Evolutionary conservation across 2,113 vertebrate species (phyloP).

Genomic region (Xiphophorus maculatus): DNA sequence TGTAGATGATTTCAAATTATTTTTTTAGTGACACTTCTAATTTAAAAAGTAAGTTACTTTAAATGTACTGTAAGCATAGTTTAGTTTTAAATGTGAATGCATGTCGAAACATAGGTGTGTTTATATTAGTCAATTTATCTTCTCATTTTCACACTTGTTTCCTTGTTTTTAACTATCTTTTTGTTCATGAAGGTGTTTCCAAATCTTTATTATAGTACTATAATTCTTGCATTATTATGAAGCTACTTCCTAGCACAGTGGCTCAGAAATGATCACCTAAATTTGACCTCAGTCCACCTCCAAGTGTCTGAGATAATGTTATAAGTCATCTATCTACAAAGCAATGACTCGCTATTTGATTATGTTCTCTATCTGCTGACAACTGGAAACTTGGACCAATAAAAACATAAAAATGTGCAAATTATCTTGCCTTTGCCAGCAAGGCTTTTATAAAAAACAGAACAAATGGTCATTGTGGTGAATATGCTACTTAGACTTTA

Average conservation of each 20-base stretch:
- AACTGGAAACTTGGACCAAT: slow-evolving; percentile 50
- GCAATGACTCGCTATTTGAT: slow-evolving; percentile 22
- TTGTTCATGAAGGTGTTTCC: neutral
- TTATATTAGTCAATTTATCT: neutral
- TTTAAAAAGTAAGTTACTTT: neutral
- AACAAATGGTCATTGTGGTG: neutral
- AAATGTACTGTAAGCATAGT: neutral
- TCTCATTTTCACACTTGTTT: neutral
- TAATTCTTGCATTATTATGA: slow-evolving; percentile 22
- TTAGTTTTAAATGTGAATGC: neutral
- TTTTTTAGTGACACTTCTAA: neutral
- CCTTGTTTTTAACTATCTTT: neutral
- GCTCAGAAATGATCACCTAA: slow-evolving; percentile 12
- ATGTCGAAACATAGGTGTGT: neutral
- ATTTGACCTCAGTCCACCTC: slow-evolving; percentile 25
- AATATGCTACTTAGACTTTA: neutral
- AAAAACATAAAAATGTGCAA: slow-evolving; percentile 34
- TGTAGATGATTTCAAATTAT: too few species aligned
- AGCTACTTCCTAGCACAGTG: slow-evolving; percentile 31
- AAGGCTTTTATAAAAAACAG: slow-evolving; percentile 9
- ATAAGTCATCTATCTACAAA: slow-evolving; percentile 35
- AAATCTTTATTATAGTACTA: slow-evolving; percentile 17
- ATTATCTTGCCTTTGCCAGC: neutral
- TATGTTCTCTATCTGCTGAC: slow-evolving; percentile 35
- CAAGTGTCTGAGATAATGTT: neutral